A percentile compares a stretch with the other conserved stretches of the same genome.
phyloP scores from a whole-genome alignment of 2,888 invertebrate genomes.

The Lasioglossum zephyrum region DNA sequence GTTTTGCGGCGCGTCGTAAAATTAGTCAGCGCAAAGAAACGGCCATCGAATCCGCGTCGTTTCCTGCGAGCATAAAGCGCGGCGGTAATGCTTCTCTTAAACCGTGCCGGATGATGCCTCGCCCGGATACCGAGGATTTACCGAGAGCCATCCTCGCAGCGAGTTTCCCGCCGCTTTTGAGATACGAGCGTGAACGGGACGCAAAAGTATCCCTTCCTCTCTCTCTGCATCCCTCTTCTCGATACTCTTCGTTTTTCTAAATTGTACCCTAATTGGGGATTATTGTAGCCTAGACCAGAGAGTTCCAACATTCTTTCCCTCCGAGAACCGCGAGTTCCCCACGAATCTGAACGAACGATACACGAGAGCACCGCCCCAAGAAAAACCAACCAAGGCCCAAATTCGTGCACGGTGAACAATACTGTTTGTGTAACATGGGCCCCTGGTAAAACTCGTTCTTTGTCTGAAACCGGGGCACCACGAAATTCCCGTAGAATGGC shows the following conservation, averaged over 20 bases:
- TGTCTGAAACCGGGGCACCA: background rate
- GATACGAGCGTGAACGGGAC: slow-evolving; percentile 31
- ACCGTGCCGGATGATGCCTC: slow-evolving; percentile 49
- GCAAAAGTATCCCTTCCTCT: background rate
- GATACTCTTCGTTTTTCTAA: too few relatives aligned
- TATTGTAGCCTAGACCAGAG: too few relatives aligned
- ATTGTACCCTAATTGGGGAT: too few relatives aligned
- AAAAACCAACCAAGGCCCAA: too few relatives aligned
- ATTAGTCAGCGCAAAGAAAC: slow-evolving; percentile 59
- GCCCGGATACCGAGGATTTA: slow-evolving; percentile 41
- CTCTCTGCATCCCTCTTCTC: too few relatives aligned
- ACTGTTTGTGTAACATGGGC: background rate
- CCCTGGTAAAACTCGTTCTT: background rate
- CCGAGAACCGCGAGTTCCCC: too few relatives aligned
- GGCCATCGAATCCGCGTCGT: slow-evolving; percentile 52
- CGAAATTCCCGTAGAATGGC: slow-evolving; percentile 28
- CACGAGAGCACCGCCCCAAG: too few relatives aligned
- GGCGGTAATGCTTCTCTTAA: slow-evolving; percentile 59
- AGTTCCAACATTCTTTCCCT: too few relatives aligned
- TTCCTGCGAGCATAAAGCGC: slow-evolving; percentile 53
- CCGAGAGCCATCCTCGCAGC: slow-evolving; percentile 18
- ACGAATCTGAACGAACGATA: too few relatives aligned
- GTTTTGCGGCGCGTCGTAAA: slow-evolving; percentile 49
- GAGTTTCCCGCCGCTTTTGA: slow-evolving; percentile 36
- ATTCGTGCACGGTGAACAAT: background rate